Evolutionary conservation across 2,113 vertebrate genomes (phyloP).

Genomic region (Prionailurus viverrinus): DNA sequence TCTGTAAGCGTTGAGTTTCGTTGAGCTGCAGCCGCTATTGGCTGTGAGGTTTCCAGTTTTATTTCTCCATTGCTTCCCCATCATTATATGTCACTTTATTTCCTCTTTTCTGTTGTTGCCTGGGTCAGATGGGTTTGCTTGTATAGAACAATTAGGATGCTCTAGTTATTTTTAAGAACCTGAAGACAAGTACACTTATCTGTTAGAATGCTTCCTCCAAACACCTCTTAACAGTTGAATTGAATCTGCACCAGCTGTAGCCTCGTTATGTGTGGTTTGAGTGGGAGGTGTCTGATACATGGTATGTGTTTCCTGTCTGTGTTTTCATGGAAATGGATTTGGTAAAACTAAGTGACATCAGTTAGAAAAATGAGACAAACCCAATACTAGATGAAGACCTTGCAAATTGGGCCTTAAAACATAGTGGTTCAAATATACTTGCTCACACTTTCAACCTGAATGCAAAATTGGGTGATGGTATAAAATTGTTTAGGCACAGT

Average conservation of each 20-base stretch:
- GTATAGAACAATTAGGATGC: conserved; percentile 65
- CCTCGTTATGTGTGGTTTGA: not conserved
- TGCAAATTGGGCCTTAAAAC: not conserved
- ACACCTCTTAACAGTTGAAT: conserved; percentile 58
- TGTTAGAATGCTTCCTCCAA: conserved; percentile 48
- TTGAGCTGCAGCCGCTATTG: conserved; percentile 79
- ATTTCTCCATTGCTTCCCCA: not conserved
- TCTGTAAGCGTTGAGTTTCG: conserved; percentile 79
- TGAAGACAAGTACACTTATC: conserved; percentile 59
- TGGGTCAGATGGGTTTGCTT: conserved; percentile 21
- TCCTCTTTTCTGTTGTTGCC: conserved; percentile 64
- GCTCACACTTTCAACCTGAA: not conserved
- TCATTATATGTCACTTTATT: conserved; percentile 62
- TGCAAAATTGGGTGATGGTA: not conserved
- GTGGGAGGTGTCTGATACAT: not conserved
- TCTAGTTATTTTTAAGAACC: conserved; percentile 50
- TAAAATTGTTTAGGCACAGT: conserved; percentile 31
- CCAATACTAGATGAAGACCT: not conserved
- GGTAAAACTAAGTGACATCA: conserved; percentile 21
- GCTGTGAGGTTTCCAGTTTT: not conserved
- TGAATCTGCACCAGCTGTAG: conserved; percentile 72
- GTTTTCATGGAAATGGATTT: not conserved
- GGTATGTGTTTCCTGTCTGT: not conserved
- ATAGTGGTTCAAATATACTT: not conserved
- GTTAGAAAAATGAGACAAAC: not conserved